Evolutionary conservation across 2,888 invertebrate genomes (phyloP).

Genomic region (Troglohyphantes excavatus): DNA sequence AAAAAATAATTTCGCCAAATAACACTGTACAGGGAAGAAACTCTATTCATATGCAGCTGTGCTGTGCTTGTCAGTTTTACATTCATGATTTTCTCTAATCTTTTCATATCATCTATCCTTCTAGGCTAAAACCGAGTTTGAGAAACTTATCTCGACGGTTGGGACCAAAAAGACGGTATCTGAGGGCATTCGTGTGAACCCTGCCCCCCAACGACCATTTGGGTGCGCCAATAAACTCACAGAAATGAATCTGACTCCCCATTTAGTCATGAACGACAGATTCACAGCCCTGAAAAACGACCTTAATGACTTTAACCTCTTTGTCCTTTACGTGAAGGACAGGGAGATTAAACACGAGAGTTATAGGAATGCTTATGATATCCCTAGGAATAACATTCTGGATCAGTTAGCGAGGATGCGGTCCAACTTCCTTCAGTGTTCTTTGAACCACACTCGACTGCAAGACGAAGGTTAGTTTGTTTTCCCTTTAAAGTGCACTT

Average conservation of each 20-base stretch:
- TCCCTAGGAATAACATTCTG: conserved; percentile 92
- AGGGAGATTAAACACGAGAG: conserved; percentile 86
- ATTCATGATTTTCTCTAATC: conserved; percentile 25
- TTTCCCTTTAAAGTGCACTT: neutral
- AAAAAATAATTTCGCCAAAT: no score
- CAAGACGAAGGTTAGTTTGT: conserved; percentile 87
- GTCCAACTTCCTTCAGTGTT: conserved; percentile 93
- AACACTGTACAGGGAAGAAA: no score
- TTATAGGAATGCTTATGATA: conserved; percentile 97
- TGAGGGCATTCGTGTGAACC: conserved; percentile 82
- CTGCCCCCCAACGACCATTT: conserved; percentile 81
- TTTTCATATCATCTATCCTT: conserved; percentile 50
- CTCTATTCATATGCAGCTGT: no score
- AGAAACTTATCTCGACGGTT: conserved; percentile 83
- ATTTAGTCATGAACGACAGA: conserved; percentile 88
- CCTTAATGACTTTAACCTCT: conserved; percentile 92
- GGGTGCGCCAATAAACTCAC: conserved; percentile 86
- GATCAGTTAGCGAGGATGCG: conserved; percentile 97
- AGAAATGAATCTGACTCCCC: conserved; percentile 88
- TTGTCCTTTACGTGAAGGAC: conserved; percentile 85
- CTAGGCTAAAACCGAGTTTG: conserved; percentile 81
- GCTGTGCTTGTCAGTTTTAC: neutral
- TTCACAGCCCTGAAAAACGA: conserved; percentile 92
- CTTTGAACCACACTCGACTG: conserved; percentile 88
- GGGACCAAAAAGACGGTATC: conserved; percentile 82